A percentile compares a stretch with the other conserved stretches of the same genome.
Evolutionary conservation across 30 jellyfish, hydroid and myxozoan species (phyloP).

Genomic region (Aurelia sp.): DNA sequence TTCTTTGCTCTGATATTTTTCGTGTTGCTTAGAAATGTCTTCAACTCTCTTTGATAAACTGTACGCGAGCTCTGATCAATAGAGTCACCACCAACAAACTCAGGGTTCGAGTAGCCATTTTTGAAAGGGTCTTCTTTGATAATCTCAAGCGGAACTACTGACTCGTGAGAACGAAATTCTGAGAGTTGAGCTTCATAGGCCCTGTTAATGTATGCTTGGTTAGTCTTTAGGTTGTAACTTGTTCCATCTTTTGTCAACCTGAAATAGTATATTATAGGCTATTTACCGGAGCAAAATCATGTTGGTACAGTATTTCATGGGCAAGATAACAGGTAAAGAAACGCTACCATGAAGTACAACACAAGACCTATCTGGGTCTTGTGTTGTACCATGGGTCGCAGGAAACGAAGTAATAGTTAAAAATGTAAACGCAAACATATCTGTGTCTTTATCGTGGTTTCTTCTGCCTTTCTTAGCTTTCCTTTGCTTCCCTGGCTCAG

Average conservation of each 20-base stretch:
- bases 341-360: too few species aligned
- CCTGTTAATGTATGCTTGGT: constrained; percentile 39
- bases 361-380: too few species aligned
- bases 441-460: too few species aligned
- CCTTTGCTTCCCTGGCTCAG: too few species aligned
- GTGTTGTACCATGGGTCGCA: too few species aligned
- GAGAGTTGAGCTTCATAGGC: constrained; percentile 35
- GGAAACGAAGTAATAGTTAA: too few species aligned
- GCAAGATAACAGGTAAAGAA: too few species aligned
- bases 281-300: too few species aligned
- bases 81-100: constrained; percentile 5
- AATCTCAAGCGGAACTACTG: constrained; percentile 38
- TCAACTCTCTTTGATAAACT: constrained; percentile 53
- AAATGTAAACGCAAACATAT: too few species aligned
- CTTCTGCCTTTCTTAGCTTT: too few species aligned
- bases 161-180: constrained; percentile 44
- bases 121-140: constrained; percentile 69
- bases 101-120: constrained; percentile 33
- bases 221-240: constrained; percentile 35
- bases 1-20: constrained; percentile 39
- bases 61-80: background rate
- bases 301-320: too few species aligned
- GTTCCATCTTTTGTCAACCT: constrained; percentile 63
- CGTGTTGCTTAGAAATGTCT: constrained; percentile 50
- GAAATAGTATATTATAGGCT: background rate